Evolutionary conservation across 2,113 vertebrate species (phyloP).

Genomic region (Rhinogobius similis): DNA sequence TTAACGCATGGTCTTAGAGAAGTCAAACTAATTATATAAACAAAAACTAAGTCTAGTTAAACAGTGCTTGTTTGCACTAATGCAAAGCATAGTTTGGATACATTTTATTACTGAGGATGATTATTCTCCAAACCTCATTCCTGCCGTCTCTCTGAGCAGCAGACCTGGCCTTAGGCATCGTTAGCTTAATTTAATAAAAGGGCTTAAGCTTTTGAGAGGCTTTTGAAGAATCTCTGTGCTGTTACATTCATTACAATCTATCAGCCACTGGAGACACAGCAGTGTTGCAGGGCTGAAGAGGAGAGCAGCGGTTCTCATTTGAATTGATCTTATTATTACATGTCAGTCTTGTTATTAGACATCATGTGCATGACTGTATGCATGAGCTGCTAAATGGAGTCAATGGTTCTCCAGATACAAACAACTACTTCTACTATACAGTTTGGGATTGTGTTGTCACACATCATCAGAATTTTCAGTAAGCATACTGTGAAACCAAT

Average conservation of each 20-base stretch:
- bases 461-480: neutral
- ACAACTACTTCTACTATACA: neutral
- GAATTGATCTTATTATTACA: conserved; percentile 46
- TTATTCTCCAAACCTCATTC: conserved; percentile 23
- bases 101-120: conserved; percentile 6
- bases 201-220: conserved; percentile 80
- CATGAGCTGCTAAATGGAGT: neutral
- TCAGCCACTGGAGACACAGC: conserved; percentile 79
- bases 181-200: conserved; percentile 83
- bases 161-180: conserved; percentile 76
- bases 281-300: conserved; percentile 58
- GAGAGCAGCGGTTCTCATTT: conserved; percentile 32
- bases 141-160: conserved; percentile 39
- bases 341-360: conserved; percentile 39
- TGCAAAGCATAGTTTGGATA: conserved; percentile 2
- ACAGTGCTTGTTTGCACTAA: neutral
- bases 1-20: conserved; percentile 21
- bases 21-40: conserved; percentile 18
- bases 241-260: conserved; percentile 83
- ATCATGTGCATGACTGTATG: conserved; percentile 9
- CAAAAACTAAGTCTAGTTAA: neutral
- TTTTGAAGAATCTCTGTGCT: conserved; percentile 81
- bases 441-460: neutral
- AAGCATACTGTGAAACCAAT: too few relatives aligned
- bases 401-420: conserved; percentile 8